These are phyloP conservation scores for Cephus sareptanus DNA, from an alignment of 2,888 invertebrate genomes.

Conservation along the genomic window DNA sequence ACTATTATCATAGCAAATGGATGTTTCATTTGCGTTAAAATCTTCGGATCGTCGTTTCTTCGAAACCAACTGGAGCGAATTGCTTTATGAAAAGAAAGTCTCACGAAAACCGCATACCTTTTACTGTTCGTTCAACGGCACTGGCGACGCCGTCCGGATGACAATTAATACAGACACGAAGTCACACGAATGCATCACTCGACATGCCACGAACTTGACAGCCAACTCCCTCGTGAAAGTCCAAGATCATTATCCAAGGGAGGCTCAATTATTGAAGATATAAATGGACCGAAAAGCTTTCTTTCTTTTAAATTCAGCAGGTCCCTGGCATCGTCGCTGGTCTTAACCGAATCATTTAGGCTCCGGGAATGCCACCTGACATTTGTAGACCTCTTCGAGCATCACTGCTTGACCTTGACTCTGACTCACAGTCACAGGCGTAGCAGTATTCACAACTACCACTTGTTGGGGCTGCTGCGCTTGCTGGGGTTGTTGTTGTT, in stretches of 20 bases:
- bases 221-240: background rate
- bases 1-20: background rate
- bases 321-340: background rate
- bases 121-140: background rate
- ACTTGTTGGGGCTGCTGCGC: slow-evolving; percentile 57
- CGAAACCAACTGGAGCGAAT: background rate
- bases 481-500: slow-evolving; percentile 54
- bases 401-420: slow-evolving; percentile 62
- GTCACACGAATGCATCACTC: background rate
- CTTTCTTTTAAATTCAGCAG: background rate
- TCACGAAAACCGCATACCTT: background rate
- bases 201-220: background rate
- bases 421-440: slow-evolving; percentile 63
- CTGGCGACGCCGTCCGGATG: background rate
- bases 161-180: background rate
- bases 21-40: background rate
- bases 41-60: background rate
- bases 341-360: slow-evolving; percentile 62
- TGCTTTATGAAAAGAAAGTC: background rate
- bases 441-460: slow-evolving; percentile 62
- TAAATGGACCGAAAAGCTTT: background rate
- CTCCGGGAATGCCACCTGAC: slow-evolving; percentile 64
- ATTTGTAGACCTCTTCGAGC: slow-evolving; percentile 65
- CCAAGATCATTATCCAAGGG: background rate
- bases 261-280: background rate